Evolutionary conservation across 2,113 vertebrate genomes (phyloP).

Genomic region (Acrocephalus kingi): DNA sequence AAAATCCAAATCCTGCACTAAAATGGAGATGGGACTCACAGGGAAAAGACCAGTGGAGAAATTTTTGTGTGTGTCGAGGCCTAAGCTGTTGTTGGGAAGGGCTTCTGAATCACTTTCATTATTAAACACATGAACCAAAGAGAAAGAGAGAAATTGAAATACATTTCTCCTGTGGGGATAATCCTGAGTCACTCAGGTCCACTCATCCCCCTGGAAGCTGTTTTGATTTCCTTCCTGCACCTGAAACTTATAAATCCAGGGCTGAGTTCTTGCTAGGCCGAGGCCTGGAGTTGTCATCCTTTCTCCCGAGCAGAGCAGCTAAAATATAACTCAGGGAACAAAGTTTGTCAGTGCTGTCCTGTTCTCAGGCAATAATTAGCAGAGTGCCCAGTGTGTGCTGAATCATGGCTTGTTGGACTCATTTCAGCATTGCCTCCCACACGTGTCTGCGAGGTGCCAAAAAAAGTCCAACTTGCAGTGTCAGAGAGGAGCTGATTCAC

Average conservation of each 20-base stretch:
- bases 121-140: neutral
- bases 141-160: neutral
- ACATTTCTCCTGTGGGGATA: neutral
- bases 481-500: conserved; percentile 20
- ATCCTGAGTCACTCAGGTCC: neutral
- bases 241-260: neutral
- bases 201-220: neutral
- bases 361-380: neutral
- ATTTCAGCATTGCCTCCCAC: conserved; percentile 58
- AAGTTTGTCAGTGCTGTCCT: neutral
- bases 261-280: neutral
- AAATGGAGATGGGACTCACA: neutral
- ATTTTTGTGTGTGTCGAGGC: neutral
- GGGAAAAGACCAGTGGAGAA: neutral
- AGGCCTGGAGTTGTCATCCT: neutral
- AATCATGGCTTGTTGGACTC: conserved; percentile 33
- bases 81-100: neutral
- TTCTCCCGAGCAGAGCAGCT: neutral
- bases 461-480: neutral
- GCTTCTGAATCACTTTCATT: neutral
- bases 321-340: neutral
- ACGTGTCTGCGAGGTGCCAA: conserved; percentile 21
- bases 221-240: neutral
- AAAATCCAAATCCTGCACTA: neutral
- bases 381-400: neutral